Evolutionary conservation across 1,140 invertebrate species (phyloP).

Genomic region (Araneus ventricosus): DNA sequence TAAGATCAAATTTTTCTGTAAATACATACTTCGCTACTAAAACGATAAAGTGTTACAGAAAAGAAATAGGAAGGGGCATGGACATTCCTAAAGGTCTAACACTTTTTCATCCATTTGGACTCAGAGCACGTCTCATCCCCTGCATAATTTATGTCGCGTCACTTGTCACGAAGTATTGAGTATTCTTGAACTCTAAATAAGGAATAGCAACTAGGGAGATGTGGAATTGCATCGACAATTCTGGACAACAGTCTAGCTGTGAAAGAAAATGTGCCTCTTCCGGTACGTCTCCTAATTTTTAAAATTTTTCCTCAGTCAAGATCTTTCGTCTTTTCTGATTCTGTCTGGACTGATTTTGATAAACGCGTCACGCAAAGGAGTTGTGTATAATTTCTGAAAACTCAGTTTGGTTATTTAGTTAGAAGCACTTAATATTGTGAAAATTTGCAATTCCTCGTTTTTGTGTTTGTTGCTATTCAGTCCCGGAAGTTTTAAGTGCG

Average conservation of each 20-base stretch:
- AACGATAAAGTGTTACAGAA: neutral
- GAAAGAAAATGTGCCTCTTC: neutral
- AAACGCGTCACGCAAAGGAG: no score
- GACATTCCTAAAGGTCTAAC: neutral
- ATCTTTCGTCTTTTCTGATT: no score
- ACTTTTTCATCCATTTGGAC: neutral
- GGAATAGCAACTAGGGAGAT: slow-evolving; percentile 21
- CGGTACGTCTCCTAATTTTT: neutral
- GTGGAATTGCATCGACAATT: slow-evolving; percentile 2
- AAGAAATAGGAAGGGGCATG: neutral
- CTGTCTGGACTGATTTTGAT: no score
- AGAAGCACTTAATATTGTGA: no score
- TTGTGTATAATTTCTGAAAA: no score
- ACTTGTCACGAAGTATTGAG: slow-evolving; percentile 53
- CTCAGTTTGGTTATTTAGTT: no score
- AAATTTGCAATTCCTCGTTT: no score
- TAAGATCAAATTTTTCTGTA: neutral
- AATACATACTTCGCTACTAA: neutral
- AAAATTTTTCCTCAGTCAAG: neutral
- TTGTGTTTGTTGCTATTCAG: no score
- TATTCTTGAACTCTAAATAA: slow-evolving; percentile 62
- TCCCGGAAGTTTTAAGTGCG: no score
- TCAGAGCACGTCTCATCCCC: slow-evolving; percentile 36
- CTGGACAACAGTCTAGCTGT: neutral
- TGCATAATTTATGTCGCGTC: slow-evolving; percentile 71